A percentile compares a stretch with the other conserved stretches of the same genome.
Evolutionary conservation across 2,113 vertebrate species (phyloP).

Genomic region (human (Homo sapiens)): DNA sequence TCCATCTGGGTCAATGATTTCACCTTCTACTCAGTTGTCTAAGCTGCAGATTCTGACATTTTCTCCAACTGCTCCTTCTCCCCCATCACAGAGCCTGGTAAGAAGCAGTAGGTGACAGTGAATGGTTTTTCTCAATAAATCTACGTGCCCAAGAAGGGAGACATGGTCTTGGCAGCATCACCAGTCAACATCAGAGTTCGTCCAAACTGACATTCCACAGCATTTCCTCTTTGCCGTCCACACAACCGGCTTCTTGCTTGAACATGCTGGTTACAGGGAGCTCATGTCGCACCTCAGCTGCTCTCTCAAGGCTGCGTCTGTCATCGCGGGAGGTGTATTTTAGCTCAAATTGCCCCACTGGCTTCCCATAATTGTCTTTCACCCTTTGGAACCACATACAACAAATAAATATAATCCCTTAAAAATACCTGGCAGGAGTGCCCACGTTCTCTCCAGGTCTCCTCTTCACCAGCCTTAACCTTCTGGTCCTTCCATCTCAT

Average conservation of each 20-base stretch:
- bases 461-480: background rate
- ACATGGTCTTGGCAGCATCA: background rate
- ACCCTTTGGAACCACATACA: background rate
- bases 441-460: background rate
- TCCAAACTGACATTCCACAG: background rate
- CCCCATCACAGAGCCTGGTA: background rate
- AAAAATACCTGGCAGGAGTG: background rate
- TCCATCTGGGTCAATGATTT: background rate
- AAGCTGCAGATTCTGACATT: background rate
- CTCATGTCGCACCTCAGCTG: background rate
- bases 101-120: background rate
- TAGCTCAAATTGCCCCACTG: background rate
- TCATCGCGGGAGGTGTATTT: accelerated
- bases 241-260: background rate
- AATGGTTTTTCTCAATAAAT: background rate
- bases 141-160: background rate
- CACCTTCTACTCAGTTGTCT: background rate
- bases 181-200: background rate
- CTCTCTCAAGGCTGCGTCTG: background rate
- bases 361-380: background rate
- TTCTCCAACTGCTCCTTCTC: background rate
- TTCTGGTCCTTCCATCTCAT: background rate
- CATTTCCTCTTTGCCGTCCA: background rate
- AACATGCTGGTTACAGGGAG: accelerated
- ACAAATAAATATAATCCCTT: background rate